Percentiles rank a stretch among this genome's conserved stretches.
Conservation (phyloP, 2,888 invertebrate species). For the Drosophila phalerata region DNA sequence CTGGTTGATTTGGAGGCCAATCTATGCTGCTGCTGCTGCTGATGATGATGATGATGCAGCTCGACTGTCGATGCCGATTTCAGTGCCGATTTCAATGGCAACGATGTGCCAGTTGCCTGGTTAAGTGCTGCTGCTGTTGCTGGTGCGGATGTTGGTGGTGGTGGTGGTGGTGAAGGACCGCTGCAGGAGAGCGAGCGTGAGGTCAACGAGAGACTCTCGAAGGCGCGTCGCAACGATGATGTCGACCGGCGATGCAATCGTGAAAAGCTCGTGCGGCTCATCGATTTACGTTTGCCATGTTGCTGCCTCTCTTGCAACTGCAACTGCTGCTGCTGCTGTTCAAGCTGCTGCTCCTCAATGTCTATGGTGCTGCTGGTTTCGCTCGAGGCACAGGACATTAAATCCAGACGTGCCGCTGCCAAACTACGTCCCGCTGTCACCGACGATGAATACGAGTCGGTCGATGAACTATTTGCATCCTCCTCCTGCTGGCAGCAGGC, state of each 20-base stretch:
- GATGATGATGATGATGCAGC: conserved; percentile 60
- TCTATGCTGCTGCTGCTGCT: conserved; percentile 32
- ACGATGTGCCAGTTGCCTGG: conserved; percentile 34
- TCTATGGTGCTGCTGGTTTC: conserved; percentile 88
- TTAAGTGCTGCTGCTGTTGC: conserved; percentile 31
- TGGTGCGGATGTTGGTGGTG: conserved; percentile 14
- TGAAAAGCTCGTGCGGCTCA: conserved; percentile 80
- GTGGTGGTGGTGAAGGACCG: conserved; percentile 84
- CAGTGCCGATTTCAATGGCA: conserved; percentile 78
- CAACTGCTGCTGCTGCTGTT: conserved; percentile 40
- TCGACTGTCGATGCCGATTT: conserved; percentile 78
- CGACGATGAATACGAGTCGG: conserved; percentile 83
- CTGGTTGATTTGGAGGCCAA: conserved; percentile 52
- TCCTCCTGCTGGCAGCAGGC: conserved; percentile 78
- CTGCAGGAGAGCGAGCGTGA: conserved; percentile 89
- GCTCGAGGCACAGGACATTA: conserved; percentile 86
- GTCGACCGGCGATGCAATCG: conserved; percentile 87
- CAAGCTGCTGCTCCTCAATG: conserved; percentile 85
- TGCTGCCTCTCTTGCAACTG: not conserved
- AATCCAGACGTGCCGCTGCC: conserved; percentile 61
- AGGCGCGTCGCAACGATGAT: conserved; percentile 90
- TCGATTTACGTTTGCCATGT: conserved; percentile 65
- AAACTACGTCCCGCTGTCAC: conserved; percentile 50
- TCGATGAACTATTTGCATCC: conserved; percentile 86
- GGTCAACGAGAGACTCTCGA: conserved; percentile 89